phyloP scores from a whole-genome alignment of 1,140 invertebrate genomes.

The Oryctes rhinoceros region DNA sequence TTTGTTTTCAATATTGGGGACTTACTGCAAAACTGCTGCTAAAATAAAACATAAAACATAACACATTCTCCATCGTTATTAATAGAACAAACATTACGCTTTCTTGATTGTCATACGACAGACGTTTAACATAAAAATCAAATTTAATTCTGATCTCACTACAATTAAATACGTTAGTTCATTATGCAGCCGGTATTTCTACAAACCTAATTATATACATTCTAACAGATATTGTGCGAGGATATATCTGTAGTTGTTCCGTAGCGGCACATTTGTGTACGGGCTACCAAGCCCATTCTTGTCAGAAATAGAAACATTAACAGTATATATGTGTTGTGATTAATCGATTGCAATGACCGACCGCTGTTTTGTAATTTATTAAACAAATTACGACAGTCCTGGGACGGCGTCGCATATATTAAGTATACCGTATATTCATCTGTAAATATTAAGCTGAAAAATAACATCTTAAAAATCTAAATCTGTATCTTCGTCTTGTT shows the following conservation, averaged over 20 bases:
- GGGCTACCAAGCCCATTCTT: conserved; percentile 24
- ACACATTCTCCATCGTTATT: conserved; percentile 19
- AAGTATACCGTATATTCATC: neutral
- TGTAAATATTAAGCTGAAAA: too few relatives aligned
- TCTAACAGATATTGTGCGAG: neutral
- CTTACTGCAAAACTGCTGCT: neutral
- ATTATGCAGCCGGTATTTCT: conserved; percentile 20
- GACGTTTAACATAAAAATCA: conserved; percentile 9
- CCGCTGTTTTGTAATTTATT: conserved; percentile 33
- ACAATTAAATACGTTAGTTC: neutral
- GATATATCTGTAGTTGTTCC: neutral
- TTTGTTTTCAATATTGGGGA: neutral
- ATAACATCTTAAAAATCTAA: too few relatives aligned
- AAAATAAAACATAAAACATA: neutral
- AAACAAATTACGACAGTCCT: conserved; percentile 11
- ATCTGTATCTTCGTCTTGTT: too few relatives aligned
- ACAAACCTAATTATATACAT: conserved; percentile 26
- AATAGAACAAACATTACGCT: neutral
- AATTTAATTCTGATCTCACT: neutral
- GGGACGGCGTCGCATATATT: conserved; percentile 9
- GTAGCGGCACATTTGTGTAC: neutral
- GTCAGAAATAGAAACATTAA: conserved; percentile 12
- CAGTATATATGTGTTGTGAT: conserved; percentile 20
- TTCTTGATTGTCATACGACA: conserved; percentile 3
- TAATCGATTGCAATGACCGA: conserved; percentile 23